phyloP scores from a whole-genome alignment of 2,113 vertebrate genomes.

The Neotragus moschatus region DNA sequence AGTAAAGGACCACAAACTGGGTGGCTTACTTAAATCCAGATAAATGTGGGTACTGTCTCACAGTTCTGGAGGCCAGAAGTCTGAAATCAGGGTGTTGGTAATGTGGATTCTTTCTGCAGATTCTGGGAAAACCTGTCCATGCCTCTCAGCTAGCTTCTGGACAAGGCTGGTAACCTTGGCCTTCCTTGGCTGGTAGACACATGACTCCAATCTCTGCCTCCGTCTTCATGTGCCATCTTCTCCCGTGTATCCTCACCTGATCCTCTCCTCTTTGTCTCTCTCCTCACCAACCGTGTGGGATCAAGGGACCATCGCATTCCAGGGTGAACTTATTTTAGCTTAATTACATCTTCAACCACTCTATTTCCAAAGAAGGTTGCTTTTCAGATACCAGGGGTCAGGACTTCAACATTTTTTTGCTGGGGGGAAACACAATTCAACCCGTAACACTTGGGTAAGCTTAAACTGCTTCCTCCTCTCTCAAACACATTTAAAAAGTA shows the following conservation, averaged over 20 bases:
- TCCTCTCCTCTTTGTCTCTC: not conserved
- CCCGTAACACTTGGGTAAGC: not conserved
- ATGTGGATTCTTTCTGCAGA: not conserved
- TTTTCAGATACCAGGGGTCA: not conserved
- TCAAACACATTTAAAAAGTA: not conserved
- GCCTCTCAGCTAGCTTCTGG: not conserved
- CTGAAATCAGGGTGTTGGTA: not conserved
- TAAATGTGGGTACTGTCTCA: not conserved
- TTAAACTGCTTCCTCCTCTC: not conserved
- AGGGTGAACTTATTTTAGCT: not conserved
- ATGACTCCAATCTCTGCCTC: not conserved
- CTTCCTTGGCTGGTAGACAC: not conserved
- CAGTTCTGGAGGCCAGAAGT: not conserved
- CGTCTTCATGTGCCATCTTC: fast-evolving
- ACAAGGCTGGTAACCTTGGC: not conserved
- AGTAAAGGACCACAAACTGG: not conserved
- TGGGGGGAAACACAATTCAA: not conserved
- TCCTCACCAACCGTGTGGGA: not conserved
- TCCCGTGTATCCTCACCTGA: not conserved
- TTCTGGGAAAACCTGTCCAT: not conserved
- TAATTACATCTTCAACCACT: not conserved
- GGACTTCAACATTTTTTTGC: not conserved
- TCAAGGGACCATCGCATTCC: not conserved
- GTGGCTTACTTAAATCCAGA: not conserved
- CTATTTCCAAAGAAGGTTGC: not conserved